Conservation (phyloP, 2,888 invertebrate species). For the Schizaphis graminum region DNA sequence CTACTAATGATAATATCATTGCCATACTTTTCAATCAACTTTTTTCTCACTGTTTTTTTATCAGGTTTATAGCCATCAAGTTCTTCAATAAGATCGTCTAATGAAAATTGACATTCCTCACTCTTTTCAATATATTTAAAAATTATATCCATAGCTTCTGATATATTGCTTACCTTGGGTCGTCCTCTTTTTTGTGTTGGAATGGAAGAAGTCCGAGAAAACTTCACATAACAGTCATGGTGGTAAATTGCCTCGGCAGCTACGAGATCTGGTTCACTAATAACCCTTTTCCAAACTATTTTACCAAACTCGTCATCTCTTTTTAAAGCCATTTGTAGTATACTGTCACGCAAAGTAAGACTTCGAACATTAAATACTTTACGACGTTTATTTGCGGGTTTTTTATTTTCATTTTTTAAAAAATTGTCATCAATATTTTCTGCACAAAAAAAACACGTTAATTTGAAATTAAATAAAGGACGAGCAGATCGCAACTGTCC, state of each 20-base stretch:
- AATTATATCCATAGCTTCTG: slow-evolving; percentile 35
- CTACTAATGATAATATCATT: slow-evolving; percentile 57
- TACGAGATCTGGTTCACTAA: slow-evolving; percentile 37
- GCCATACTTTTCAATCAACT: slow-evolving; percentile 49
- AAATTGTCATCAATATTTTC: slow-evolving; percentile 26
- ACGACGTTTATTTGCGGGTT: slow-evolving; percentile 12
- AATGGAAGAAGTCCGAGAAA: slow-evolving; percentile 6
- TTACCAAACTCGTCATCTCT: slow-evolving; percentile 36
- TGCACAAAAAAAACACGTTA: slow-evolving; percentile 37
- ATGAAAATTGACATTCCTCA: slow-evolving; percentile 46
- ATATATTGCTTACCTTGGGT: slow-evolving; percentile 39
- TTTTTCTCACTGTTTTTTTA: slow-evolving; percentile 45
- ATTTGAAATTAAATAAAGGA: slow-evolving; percentile 36
- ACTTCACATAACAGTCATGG: slow-evolving; percentile 38
- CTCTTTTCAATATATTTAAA: slow-evolving; percentile 36
- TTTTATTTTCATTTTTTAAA: slow-evolving; percentile 35
- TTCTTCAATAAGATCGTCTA: slow-evolving; percentile 40
- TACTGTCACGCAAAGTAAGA: slow-evolving; percentile 5
- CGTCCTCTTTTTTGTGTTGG: slow-evolving; percentile 25
- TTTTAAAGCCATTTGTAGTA: slow-evolving; percentile 2
- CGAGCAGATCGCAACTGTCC: slow-evolving; percentile 20
- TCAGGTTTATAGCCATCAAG: slow-evolving; percentile 42
- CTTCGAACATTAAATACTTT: slow-evolving; percentile 21
- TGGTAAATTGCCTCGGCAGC: slow-evolving; percentile 37
- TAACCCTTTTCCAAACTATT: slow-evolving; percentile 28